phyloP scores from a whole-genome alignment of 2,888 invertebrate species.

The Hydropsyche betteni region DNA sequence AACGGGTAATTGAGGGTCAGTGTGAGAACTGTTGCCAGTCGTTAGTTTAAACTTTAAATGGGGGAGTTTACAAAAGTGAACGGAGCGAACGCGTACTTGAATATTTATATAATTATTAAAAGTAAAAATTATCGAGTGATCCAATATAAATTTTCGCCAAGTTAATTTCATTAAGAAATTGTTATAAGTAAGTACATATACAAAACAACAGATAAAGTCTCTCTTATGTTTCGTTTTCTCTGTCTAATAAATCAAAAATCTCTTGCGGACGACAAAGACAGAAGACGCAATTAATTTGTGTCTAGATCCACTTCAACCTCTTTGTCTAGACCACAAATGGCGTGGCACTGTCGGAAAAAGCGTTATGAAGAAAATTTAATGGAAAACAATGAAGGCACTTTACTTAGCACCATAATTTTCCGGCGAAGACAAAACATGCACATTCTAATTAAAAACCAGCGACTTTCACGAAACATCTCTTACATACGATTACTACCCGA shows the following conservation, averaged over 20 bases:
- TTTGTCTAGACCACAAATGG: slow-evolving; percentile 49
- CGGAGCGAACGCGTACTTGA: neutral
- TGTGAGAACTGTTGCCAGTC: slow-evolving; percentile 30
- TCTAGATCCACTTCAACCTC: slow-evolving; percentile 44
- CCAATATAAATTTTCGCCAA: no score
- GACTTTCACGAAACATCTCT: no score
- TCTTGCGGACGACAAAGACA: slow-evolving; percentile 41
- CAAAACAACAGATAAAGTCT: slow-evolving; percentile 12
- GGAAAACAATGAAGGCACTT: slow-evolving; percentile 43
- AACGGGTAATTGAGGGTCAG: slow-evolving; percentile 25
- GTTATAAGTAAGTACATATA: neutral
- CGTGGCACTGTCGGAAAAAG: slow-evolving; percentile 47
- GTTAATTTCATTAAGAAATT: no score
- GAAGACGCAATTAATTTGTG: slow-evolving; percentile 51
- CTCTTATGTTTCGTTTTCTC: slow-evolving; percentile 31
- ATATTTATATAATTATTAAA: neutral
- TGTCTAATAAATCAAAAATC: slow-evolving; percentile 49
- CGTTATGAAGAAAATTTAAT: slow-evolving; percentile 48
- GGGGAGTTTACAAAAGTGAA: neutral
- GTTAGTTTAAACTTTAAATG: slow-evolving; percentile 6
- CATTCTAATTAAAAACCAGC: no score
- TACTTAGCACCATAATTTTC: slow-evolving; percentile 18
- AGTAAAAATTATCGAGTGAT: no score
- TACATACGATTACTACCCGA: no score
- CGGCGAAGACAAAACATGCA: neutral